phyloP scores from a whole-genome alignment of 2,888 invertebrate species.

The Notocelia uddmanniana region DNA sequence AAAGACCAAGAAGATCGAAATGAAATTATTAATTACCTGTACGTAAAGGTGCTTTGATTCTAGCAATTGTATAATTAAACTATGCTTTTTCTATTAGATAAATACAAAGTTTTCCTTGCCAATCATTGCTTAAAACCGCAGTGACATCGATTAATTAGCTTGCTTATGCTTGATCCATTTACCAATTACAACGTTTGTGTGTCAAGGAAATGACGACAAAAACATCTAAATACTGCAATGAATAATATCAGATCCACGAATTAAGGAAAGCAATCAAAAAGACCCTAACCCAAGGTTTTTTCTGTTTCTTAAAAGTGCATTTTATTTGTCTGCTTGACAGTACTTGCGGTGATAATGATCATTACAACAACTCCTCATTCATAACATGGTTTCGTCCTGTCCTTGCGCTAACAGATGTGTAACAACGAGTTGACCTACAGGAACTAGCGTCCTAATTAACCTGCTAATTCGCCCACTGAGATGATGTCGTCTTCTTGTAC shows the following conservation, averaged over 20 bases:
- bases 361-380: slow-evolving; percentile 14
- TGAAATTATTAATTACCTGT: background rate
- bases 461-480: slow-evolving; percentile 59
- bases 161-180: background rate
- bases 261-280: too few species aligned
- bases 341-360: background rate
- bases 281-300: background rate
- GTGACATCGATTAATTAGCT: background rate
- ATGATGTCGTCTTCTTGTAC: slow-evolving; percentile 37
- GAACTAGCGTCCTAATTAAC: slow-evolving; percentile 74
- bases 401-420: slow-evolving; percentile 58
- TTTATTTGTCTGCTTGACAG: background rate
- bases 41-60: background rate
- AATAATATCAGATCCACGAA: too few species aligned
- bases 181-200: background rate
- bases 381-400: slow-evolving; percentile 28
- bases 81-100: background rate
- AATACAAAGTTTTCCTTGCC: background rate
- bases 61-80: background rate
- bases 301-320: background rate
- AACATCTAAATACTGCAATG: too few species aligned
- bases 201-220: too few species aligned
- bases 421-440: slow-evolving; percentile 71
- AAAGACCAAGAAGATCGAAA: background rate
- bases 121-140: background rate